These are phyloP conservation scores for Lasiommata megera DNA, from an alignment of 2,888 invertebrate species.

Conservation along the genomic window DNA sequence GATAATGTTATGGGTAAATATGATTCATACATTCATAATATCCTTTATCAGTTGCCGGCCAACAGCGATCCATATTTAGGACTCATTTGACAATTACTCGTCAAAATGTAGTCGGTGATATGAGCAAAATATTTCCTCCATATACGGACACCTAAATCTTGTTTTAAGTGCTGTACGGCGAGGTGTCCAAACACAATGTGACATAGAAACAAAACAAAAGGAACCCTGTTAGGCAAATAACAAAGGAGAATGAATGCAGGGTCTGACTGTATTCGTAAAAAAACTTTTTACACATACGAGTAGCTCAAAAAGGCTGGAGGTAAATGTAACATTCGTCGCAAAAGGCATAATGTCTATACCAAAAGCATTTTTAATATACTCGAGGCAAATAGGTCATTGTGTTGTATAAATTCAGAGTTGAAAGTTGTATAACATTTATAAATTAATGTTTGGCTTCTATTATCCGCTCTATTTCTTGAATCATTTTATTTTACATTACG, in stretches of 20 bases:
- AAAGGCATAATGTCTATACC: neutral
- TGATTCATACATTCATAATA: neutral
- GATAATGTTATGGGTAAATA: neutral
- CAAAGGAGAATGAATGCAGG: constrained; percentile 34
- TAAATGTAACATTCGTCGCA: neutral
- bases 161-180: constrained; percentile 35
- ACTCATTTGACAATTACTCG: neutral
- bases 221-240: constrained; percentile 47
- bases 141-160: constrained; percentile 9
- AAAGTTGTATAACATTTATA: too few species aligned
- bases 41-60: neutral
- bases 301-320: constrained; percentile 8
- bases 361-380: too few species aligned
- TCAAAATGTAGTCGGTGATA: neutral
- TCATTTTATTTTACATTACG: too few species aligned
- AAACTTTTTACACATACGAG: constrained; percentile 30
- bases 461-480: too few species aligned
- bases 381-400: too few species aligned
- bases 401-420: too few species aligned
- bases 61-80: neutral
- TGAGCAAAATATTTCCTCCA: neutral
- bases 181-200: constrained; percentile 47
- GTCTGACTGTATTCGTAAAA: constrained; percentile 28
- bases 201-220: constrained; percentile 57
- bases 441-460: too few species aligned